A percentile compares a stretch with the other conserved stretches of the same genome.
phyloP scores from a whole-genome alignment of 2,113 vertebrate genomes.

The Gallinago media region DNA sequence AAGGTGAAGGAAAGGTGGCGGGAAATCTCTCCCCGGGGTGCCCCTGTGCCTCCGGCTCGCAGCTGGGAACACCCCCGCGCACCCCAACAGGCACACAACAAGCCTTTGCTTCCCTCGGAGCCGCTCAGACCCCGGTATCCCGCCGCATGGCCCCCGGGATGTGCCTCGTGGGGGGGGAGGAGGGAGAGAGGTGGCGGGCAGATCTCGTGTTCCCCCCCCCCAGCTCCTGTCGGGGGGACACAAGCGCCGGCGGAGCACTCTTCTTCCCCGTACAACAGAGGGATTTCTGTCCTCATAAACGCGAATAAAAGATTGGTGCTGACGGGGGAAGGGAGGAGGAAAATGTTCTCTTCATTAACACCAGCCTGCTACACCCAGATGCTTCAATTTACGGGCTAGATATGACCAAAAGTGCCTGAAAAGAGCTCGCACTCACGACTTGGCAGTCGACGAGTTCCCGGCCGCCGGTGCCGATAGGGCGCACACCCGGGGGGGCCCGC shows the following conservation, averaged over 20 bases:
- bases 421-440: not conserved
- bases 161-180: fast-evolving
- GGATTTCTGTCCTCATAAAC: not conserved
- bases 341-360: not conserved
- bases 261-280: not conserved
- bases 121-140: not conserved
- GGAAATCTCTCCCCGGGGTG: not conserved
- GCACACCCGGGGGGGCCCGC: too few relatives aligned
- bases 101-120: not conserved
- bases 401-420: not conserved
- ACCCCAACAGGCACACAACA: fast-evolving
- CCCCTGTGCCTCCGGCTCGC: too few relatives aligned
- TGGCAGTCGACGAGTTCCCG: not conserved
- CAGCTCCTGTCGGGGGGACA: fast-evolving
- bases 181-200: not conserved
- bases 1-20: fast-evolving
- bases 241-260: fast-evolving
- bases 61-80: fast-evolving
- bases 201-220: fast-evolving
- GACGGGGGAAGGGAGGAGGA: not conserved
- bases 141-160: not conserved
- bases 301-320: not conserved
- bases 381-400: not conserved
- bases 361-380: not conserved
- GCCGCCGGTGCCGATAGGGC: not conserved